Base-by-base conservation (phyloP, 1,140 invertebrate species). In the Calliphora vicina region DNA sequence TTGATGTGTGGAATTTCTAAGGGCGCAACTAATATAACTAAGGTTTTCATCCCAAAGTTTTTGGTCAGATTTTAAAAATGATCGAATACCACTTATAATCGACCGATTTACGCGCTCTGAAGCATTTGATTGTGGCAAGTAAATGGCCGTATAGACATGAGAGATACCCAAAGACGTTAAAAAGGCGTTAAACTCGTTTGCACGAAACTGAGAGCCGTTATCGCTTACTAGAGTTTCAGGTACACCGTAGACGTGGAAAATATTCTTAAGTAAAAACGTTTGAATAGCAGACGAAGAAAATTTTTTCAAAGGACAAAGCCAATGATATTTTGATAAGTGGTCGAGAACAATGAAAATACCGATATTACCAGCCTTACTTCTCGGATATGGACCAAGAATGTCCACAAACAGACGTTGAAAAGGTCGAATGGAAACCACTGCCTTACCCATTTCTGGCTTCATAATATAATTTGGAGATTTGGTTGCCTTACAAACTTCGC, bases 181-280 rank as follows among this genome's bases (percentile, higher is more conserved):
- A 26, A 84, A 67, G 26, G 67, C 72, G 15, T 50, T 50, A 61
- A 80, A 76, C 12, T 57, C 9, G 2, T 80, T 72, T 1, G 82
- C 29, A 15, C 43, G 80, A 81, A 84, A 84, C 71, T 83, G 83
- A 5, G 25, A 25, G n/a, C 81, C 83, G 26, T 84, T 85, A 29
- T 85, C 84, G 6, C 50, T 80, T 1, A 84, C 20, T 29, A 81
- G 20, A 20, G 74, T 61, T 76, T 84, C 81, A 20, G 84, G 84
- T 12, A 81, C 71, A n/a, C 67, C 81, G 43, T 71, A 82, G 10
- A 23, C 26, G 43, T 43, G 27, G 29, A 82, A 82, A 15, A 82
- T 50, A 10, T 82, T 15, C 5, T 29, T 12, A 17, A 45, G 12
- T 5, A 82, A 29, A 73, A 82, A 82, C 8, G 72, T 35, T 72